Base-by-base conservation (phyloP, 2,888 invertebrate species). In the Stomorhina lunata region DNA sequence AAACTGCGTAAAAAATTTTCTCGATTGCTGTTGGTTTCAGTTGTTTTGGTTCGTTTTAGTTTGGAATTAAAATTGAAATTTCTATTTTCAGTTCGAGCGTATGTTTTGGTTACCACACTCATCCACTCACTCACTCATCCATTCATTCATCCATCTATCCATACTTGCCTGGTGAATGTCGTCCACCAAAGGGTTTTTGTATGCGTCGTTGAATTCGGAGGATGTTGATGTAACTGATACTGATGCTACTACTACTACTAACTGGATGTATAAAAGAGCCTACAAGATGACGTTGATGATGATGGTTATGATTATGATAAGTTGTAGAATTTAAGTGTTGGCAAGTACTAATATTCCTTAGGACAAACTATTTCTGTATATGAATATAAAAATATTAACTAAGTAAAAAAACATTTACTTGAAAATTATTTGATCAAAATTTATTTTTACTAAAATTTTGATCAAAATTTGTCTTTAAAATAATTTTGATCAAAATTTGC, bases 181-280 rank as follows among this genome's bases (percentile, higher is more conserved):
- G 89, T 88, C 90, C 90, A 88, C 89, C 89, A 90, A 90, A 87
- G 85, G 87, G 17, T 87, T 88, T 90, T 89, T 89, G 86, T 88
- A 89, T 90, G 90, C 89, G 88, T 90, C 88, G 89, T 87, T 90
- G 90, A 87, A 68, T 68, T 89, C 85, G 88, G 89, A 88, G 89
- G 88, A 80, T 78, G 69, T 57, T 76, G 68, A 82, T 80, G 73
- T 77, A 76, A 81, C 69, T 73, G 80, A 72, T 77, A 68, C 71
- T 77, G 78, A 72, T 66, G n/a, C n/a, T n/a, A n/a, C n/a, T n/a
- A n/a, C n/a, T n/a, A n/a, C n/a, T n/a, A n/a, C n/a, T n/a, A n/a
- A 65, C 63, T 78, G 77, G 81, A 81, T 63, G 22, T 71, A 55
- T 34, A n/a, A n/a, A n/a, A n/a, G 65, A 43, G 50, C 57, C 15